These are phyloP conservation scores for Lepas anatifera DNA, from an alignment of 2,888 invertebrate genomes.

Conservation along the genomic window DNA sequence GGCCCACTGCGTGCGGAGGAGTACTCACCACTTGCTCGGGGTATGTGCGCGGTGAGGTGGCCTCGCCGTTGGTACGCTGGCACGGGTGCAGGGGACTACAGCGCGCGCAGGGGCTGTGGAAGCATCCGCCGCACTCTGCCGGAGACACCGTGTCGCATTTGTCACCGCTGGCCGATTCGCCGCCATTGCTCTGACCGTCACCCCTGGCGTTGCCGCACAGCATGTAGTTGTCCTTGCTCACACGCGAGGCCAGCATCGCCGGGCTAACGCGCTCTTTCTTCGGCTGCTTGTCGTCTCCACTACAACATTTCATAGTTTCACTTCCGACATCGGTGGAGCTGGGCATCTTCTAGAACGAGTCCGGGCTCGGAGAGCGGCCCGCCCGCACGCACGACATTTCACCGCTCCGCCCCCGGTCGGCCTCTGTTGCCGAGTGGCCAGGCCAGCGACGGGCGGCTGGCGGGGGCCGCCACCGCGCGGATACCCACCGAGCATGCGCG, in stretches of 20 bases:
- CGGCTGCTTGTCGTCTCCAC: background rate
- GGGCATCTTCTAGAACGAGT: background rate
- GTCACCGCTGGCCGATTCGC: background rate
- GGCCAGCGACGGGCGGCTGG: background rate
- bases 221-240: slow-evolving; percentile 4
- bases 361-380: background rate
- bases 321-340: background rate
- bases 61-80: background rate
- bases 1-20: no score
- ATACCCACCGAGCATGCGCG: background rate
- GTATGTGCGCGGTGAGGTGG: background rate
- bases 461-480: background rate
- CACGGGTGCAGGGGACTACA: slow-evolving; percentile 6
- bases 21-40: slow-evolving; percentile 8
- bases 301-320: slow-evolving; percentile 2
- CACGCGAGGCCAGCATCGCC: slow-evolving; percentile 2
- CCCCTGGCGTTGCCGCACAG: background rate
- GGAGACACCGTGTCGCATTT: background rate
- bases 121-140: background rate
- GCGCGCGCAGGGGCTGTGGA: background rate
- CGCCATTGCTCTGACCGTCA: background rate
- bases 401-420: background rate
- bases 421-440: background rate
- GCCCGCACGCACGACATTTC: background rate
- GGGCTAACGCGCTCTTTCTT: background rate